A percentile compares a stretch with the other conserved stretches of the same genome.
phyloP scores from a whole-genome alignment of 23 tunicate species.

The Oikopleura albicans region DNA sequence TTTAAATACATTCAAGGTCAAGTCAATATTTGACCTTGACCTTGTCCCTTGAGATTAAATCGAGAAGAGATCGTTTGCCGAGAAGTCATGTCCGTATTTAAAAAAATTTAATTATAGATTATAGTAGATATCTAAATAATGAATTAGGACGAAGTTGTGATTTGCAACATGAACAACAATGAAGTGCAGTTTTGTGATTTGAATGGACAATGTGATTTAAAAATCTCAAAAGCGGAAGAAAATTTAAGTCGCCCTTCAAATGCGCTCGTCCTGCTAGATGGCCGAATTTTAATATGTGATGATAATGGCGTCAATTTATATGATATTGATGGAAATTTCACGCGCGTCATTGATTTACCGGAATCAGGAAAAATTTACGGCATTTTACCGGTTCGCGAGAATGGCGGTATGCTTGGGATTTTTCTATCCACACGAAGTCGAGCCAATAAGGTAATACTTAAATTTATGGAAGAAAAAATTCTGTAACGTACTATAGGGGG shows the following conservation, averaged over 20 bases:
- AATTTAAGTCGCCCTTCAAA: neutral
- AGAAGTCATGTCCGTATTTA: too few species aligned
- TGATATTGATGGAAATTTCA: neutral
- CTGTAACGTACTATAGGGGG: too few species aligned
- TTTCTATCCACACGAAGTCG: neutral
- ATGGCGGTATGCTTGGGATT: neutral
- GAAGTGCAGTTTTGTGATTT: neutral
- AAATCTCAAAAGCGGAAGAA: neutral
- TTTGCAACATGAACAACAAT: neutral
- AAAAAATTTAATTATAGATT: too few species aligned
- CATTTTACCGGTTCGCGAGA: neutral
- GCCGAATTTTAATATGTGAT: neutral
- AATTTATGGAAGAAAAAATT: too few species aligned
- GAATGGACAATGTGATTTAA: neutral
- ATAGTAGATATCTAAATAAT: too few species aligned
- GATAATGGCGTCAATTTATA: neutral
- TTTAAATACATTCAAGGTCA: too few species aligned
- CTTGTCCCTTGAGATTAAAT: too few species aligned
- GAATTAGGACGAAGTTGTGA: neutral
- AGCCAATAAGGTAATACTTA: too few species aligned
- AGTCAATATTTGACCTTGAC: too few species aligned
- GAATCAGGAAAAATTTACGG: neutral
- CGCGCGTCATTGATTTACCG: neutral
- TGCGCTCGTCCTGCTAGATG: neutral
- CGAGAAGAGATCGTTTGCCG: too few species aligned